Evolutionary conservation across 2,797 vertebrate genomes (phyloP).

Genomic region (Anas georgica): DNA sequence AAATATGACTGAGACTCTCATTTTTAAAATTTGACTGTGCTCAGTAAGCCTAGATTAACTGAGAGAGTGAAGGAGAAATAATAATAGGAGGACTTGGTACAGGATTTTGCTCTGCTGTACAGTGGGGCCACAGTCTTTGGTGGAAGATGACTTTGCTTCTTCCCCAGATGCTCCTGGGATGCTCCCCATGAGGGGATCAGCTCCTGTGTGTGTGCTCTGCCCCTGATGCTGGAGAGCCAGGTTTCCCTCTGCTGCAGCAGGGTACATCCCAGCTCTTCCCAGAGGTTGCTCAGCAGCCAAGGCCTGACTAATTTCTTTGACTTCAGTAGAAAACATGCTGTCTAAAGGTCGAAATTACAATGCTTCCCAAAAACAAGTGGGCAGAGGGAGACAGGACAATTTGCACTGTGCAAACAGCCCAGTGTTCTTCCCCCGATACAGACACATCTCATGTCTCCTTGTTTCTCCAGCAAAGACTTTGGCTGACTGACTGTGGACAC

Average conservation of each 20-base stretch:
- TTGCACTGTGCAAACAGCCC: neutral
- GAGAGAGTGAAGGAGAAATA: neutral
- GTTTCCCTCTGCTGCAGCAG: neutral
- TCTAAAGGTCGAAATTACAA: neutral
- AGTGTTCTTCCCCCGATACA: neutral
- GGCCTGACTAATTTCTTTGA: neutral
- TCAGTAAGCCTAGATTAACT: neutral
- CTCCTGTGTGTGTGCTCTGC: accelerated
- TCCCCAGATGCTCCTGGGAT: neutral
- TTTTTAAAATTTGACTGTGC: neutral
- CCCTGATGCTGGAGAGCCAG: neutral
- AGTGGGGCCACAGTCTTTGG: accelerated
- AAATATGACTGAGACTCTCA: neutral
- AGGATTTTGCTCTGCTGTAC: neutral
- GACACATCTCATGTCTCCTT: neutral
- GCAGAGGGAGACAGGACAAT: neutral
- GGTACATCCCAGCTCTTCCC: neutral
- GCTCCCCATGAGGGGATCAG: neutral
- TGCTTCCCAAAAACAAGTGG: neutral
- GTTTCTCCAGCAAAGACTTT: neutral
- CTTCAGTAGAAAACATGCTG: neutral
- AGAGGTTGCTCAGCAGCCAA: neutral
- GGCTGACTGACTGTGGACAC: neutral
- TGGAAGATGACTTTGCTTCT: neutral
- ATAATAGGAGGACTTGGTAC: neutral